Evolutionary conservation across 2,888 invertebrate genomes (phyloP).

Genomic region (Glyphotaelius pellucidus): DNA sequence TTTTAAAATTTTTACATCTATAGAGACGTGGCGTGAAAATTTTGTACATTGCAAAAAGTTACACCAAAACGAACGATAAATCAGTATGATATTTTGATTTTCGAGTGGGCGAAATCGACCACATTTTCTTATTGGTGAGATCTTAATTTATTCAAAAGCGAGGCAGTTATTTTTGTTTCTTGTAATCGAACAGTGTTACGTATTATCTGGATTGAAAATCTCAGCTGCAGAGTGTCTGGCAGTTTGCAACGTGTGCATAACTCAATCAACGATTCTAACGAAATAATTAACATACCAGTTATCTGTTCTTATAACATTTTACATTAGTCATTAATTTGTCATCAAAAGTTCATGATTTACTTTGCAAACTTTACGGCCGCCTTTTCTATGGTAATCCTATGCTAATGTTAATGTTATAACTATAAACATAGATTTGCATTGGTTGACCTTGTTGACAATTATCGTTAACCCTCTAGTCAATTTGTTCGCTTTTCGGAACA

Average conservation of each 20-base stretch:
- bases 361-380: neutral
- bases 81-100: constrained; percentile 6
- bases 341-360: neutral
- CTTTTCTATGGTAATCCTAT: no score
- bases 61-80: neutral
- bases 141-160: neutral
- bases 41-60: neutral
- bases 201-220: neutral
- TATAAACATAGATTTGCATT: no score
- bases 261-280: neutral
- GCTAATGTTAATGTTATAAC: no score
- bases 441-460: no score
- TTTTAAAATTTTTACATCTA: neutral
- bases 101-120: neutral
- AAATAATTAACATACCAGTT: neutral
- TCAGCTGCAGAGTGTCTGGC: neutral
- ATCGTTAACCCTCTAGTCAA: no score
- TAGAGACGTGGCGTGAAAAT: neutral
- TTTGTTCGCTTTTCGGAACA: no score
- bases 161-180: neutral
- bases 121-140: neutral
- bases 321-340: neutral
- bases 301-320: neutral
- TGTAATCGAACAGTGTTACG: neutral
- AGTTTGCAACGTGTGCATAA: neutral